Percentiles rank a stretch among this genome's conserved stretches.
Evolutionary conservation across 2,888 invertebrate species (phyloP).

Genomic region (Laspeyria flexula): DNA sequence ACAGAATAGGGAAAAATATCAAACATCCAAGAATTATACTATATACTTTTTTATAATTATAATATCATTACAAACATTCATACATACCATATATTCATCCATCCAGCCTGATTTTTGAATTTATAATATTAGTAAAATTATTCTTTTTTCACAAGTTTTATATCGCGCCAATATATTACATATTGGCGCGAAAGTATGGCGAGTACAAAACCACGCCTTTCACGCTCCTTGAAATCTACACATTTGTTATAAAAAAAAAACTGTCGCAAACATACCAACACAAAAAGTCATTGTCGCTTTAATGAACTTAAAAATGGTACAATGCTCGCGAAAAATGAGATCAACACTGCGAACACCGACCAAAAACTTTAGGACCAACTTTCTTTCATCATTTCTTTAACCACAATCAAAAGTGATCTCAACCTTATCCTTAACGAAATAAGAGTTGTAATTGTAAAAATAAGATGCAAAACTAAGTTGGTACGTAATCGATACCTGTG

Average conservation of each 20-base stretch:
- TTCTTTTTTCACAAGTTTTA: no score
- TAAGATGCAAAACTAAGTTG: constrained; percentile 9
- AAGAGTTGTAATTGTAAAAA: background rate
- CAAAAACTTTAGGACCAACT: constrained; percentile 19
- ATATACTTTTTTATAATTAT: no score
- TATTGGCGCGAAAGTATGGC: constrained; percentile 6
- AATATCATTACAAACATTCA: no score
- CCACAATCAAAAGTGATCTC: background rate
- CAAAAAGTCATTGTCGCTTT: constrained; percentile 45
- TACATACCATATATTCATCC: no score
- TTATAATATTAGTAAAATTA: no score
- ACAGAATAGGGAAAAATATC: no score
- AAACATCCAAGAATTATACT: no score
- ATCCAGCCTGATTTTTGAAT: no score
- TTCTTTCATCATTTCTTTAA: background rate
- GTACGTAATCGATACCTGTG: constrained; percentile 52
- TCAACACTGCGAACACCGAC: constrained; percentile 27
- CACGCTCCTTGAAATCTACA: constrained; percentile 23
- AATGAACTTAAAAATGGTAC: constrained; percentile 56
- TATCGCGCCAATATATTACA: no score
- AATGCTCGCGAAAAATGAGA: constrained; percentile 49
- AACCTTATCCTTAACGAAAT: background rate
- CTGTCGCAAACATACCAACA: constrained; percentile 26
- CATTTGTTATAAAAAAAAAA: constrained; percentile 26
- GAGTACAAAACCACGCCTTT: constrained; percentile 30